Evolutionary conservation across 2,888 invertebrate genomes (phyloP).

Genomic region (Standfussiana lucernea): DNA sequence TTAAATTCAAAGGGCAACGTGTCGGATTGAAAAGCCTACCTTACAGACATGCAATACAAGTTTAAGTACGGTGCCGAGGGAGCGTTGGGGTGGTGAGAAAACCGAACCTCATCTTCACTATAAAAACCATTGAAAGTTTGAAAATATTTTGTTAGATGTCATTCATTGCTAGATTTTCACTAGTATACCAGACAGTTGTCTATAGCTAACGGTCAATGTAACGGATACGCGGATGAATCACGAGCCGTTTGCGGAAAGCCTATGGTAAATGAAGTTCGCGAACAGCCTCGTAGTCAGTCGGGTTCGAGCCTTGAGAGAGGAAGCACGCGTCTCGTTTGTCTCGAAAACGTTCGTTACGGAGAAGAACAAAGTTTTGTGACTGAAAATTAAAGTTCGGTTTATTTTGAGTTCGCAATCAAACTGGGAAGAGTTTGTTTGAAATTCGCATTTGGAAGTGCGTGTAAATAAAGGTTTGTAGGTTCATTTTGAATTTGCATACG

Average conservation of each 20-base stretch:
- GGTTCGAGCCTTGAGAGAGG: conserved; percentile 64
- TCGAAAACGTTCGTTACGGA: conserved; percentile 71
- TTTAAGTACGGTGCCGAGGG: conserved; percentile 77
- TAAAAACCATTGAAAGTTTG: conserved; percentile 14
- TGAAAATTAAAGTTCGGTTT: conserved; percentile 72
- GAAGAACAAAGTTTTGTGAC: conserved; percentile 79
- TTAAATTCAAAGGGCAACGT: conserved; percentile 72
- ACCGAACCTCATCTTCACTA: conserved; percentile 62
- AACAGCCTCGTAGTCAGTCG: conserved; percentile 71
- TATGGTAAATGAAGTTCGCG: conserved; percentile 67
- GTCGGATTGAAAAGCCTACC: conserved; percentile 85
- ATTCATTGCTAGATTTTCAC: conserved; percentile 66
- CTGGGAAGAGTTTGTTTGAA: conserved; percentile 66
- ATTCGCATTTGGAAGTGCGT: conserved; percentile 70
- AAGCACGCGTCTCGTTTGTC: conserved; percentile 68
- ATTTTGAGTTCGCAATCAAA: conserved; percentile 69
- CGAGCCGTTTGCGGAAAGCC: conserved; percentile 52
- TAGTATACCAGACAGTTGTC: too few species aligned
- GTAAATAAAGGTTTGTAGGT: conserved; percentile 71
- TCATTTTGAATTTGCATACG: conserved; percentile 56
- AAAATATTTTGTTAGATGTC: not conserved
- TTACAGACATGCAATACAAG: conserved; percentile 85
- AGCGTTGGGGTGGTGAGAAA: conserved; percentile 69
- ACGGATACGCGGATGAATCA: conserved; percentile 3
- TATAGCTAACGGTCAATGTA: conserved; percentile 70